These are phyloP conservation scores for Dysdera silvatica DNA, from an alignment of 1,140 invertebrate genomes.

Conservation along the genomic window DNA sequence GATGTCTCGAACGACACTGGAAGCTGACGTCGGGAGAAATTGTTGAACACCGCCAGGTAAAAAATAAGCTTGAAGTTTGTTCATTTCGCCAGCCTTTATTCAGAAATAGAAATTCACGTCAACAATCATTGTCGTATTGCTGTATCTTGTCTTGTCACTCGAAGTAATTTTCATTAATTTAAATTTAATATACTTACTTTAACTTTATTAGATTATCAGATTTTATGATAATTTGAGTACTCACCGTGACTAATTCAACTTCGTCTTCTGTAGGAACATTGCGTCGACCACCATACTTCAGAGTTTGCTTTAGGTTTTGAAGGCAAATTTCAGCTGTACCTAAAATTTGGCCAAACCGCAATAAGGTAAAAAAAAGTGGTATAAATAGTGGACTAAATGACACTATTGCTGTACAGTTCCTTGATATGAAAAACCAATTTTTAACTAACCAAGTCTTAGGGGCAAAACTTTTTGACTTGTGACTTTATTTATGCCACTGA, in stretches of 20 bases:
- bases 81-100: conserved; percentile 20
- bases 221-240: background rate
- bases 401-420: too few species aligned
- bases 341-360: too few species aligned
- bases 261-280: conserved; percentile 24
- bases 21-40: conserved; percentile 4
- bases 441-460: too few species aligned
- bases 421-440: too few species aligned
- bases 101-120: background rate
- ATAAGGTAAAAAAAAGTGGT: too few species aligned
- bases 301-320: conserved; percentile 16
- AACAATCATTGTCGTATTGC: background rate
- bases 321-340: conserved; percentile 18
- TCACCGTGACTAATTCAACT: conserved; percentile 13
- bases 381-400: too few species aligned
- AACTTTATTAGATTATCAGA: background rate
- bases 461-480: too few species aligned
- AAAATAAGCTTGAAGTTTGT: conserved; percentile 10
- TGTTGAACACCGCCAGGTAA: conserved; percentile 18
- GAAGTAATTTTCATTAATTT: background rate
- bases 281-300: conserved; percentile 16
- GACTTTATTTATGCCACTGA: too few species aligned
- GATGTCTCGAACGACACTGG: conserved; percentile 17
- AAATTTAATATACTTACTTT: background rate
- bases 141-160: background rate